Percentiles rank a stretch among this genome's conserved stretches.
phyloP scores from a whole-genome alignment of 1,140 invertebrate genomes.

The Ceratoteleas bidentatus region DNA sequence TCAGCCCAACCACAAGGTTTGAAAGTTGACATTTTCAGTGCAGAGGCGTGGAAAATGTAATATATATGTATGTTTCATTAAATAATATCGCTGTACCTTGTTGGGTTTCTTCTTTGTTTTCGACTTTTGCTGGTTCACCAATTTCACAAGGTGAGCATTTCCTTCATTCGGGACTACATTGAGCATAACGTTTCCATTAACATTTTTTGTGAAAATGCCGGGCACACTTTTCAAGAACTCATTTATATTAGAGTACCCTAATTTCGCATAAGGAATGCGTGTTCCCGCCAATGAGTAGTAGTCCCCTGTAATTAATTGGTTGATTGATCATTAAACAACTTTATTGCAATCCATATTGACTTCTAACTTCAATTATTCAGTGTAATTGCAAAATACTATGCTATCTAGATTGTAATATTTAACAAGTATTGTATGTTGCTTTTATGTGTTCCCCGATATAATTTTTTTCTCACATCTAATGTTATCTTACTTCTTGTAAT shows the following conservation, averaged over 20 bases:
- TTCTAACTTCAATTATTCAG: no score
- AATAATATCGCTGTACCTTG: conserved; percentile 13
- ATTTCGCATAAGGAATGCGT: conserved; percentile 82
- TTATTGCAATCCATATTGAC: no score
- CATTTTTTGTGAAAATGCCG: conserved; percentile 78
- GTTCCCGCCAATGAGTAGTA: conserved; percentile 83
- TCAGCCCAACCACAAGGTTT: no score
- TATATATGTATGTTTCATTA: neutral
- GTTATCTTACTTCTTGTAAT: no score
- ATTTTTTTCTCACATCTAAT: no score
- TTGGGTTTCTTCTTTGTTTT: conserved; percentile 72
- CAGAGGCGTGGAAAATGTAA: no score
- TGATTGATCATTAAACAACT: neutral
- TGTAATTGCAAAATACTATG: no score
- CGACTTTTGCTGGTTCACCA: conserved; percentile 83
- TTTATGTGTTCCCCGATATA: no score
- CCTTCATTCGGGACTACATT: conserved; percentile 81
- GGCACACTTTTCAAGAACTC: conserved; percentile 82
- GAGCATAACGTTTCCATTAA: conserved; percentile 79
- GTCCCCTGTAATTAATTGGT: conserved; percentile 77
- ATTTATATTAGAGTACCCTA: conserved; percentile 82
- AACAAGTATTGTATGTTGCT: no score
- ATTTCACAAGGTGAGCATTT: conserved; percentile 82
- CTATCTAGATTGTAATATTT: no score
- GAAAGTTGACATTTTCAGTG: no score